These are phyloP conservation scores for Ceratothoa steindachneri DNA, from an alignment of 2,888 invertebrate species.

Conservation along the genomic window DNA sequence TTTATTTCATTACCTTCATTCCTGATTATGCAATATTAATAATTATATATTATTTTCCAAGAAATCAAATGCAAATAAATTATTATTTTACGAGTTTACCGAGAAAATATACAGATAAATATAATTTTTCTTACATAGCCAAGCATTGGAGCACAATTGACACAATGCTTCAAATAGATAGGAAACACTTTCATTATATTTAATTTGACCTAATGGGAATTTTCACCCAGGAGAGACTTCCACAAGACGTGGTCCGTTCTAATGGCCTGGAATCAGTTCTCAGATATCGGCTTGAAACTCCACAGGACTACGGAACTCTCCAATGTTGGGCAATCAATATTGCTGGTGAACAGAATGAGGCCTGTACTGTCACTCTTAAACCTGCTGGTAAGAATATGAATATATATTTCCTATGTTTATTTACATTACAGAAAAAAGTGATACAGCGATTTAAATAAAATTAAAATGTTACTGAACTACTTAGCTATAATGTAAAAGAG, in stretches of 20 bases:
- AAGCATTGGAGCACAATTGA: too few species aligned
- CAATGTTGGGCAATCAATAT: constrained; percentile 42
- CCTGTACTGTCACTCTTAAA: constrained; percentile 29
- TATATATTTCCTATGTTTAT: too few species aligned
- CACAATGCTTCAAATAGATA: too few species aligned
- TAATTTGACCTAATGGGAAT: too few species aligned
- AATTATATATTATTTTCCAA: too few species aligned
- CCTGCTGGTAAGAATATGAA: constrained; percentile 39
- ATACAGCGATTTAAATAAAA: not conserved
- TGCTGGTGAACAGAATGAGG: constrained; percentile 29
- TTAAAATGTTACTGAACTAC: not conserved
- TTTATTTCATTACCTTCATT: too few species aligned
- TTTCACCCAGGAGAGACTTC: constrained; percentile 34
- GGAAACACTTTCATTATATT: too few species aligned
- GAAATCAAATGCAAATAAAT: too few species aligned
- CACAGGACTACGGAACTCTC: constrained; percentile 39
- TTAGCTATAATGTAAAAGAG: not conserved
- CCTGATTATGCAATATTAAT: too few species aligned
- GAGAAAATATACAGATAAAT: too few species aligned
- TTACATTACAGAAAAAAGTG: not conserved
- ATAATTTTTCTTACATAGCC: too few species aligned
- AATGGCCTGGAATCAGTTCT: constrained; percentile 30
- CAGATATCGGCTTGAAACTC: constrained; percentile 28
- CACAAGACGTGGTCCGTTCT: constrained; percentile 26
- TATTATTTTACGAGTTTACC: too few species aligned